Evolutionary conservation across 2,888 invertebrate genomes (phyloP).

Genomic region (Himalopsyche kuldschensis): DNA sequence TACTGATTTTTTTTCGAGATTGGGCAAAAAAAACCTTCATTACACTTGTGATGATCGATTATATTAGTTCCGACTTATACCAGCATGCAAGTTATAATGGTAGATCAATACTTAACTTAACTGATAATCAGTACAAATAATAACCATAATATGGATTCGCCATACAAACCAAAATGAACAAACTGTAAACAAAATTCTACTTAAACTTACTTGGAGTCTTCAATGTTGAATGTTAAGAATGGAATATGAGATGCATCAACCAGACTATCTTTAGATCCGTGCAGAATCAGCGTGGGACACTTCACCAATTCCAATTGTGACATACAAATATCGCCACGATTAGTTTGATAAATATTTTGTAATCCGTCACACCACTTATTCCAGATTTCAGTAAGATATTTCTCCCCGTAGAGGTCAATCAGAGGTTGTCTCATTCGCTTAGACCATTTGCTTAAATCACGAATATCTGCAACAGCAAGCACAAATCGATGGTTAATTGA

Average conservation of each 20-base stretch:
- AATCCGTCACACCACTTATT: constrained; percentile 72
- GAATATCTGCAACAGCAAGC: constrained; percentile 58
- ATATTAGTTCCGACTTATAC: too few relatives aligned
- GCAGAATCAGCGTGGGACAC: constrained; percentile 79
- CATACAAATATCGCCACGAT: constrained; percentile 75
- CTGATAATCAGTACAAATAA: too few relatives aligned
- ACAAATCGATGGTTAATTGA: neutral
- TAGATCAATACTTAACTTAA: too few relatives aligned
- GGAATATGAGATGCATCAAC: constrained; percentile 74
- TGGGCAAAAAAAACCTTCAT: too few relatives aligned
- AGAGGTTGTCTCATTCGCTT: constrained; percentile 73
- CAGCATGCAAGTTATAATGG: too few relatives aligned
- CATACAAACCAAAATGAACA: too few relatives aligned
- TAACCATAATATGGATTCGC: too few relatives aligned
- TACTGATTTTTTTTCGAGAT: too few relatives aligned
- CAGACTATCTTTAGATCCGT: constrained; percentile 81
- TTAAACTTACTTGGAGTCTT: constrained; percentile 62
- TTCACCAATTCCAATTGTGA: constrained; percentile 63
- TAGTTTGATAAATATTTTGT: constrained; percentile 57
- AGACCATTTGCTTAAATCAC: constrained; percentile 79
- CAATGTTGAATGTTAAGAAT: constrained; percentile 69
- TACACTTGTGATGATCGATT: too few relatives aligned
- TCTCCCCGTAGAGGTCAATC: constrained; percentile 72
- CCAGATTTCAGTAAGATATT: constrained; percentile 71
- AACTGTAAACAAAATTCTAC: neutral